Evolutionary conservation across 2,113 vertebrate species (phyloP), one percentile per base, ranked within the genome.

Genomic region (Myrmecophaga tridactyla): DNA sequence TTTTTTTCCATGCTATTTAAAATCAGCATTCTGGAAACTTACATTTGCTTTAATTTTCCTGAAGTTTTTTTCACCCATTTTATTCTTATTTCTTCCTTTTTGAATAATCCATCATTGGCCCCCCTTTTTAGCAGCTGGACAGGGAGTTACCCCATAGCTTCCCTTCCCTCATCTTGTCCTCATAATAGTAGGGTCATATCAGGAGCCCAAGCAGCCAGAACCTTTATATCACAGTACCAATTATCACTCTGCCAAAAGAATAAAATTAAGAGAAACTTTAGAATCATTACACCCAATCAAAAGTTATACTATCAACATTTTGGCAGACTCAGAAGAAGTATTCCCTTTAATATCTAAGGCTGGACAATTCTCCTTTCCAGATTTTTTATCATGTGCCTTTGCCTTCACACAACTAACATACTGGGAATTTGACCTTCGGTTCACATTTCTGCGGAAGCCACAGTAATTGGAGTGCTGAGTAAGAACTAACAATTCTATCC

Each of bases 1-100:
- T 17, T 34, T 91, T 56, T 62, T 58, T 56, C 21, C 75, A 39
- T 67, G 23, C 1, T 77, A 76, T 43, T 94, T 96, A 91, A 31
- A 63, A 48, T n/a, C 36, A 65, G 27, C 4, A 17, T 84, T 90
- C 5, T 63, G 36, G 83, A 86, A 2, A 86, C 4, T 73, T 65
- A n/a, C n/a, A 31, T 48, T 92, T 13, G 60, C 14, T 48, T 58
- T 85, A 58, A 31, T 15, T 20, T 70, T 73, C 80, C 13, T 81
- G 23, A 60, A 12, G 15, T 8, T 17, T 58, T 82, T 82, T 23
- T 27, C 18, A 17, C 4, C 7, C 5, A 25, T 78, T 81, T 53
- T 25, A 10, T 60, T 31, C 25, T 65, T 62, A 53, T 76, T 87
- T 34, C 12, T n/a, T 39, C 86, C 70, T 43, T 84, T 78, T 85